Percentiles rank a stretch among this genome's conserved stretches.
phyloP scores from a whole-genome alignment of 2,797 vertebrate genomes.

The Notamacropus eugenii region DNA sequence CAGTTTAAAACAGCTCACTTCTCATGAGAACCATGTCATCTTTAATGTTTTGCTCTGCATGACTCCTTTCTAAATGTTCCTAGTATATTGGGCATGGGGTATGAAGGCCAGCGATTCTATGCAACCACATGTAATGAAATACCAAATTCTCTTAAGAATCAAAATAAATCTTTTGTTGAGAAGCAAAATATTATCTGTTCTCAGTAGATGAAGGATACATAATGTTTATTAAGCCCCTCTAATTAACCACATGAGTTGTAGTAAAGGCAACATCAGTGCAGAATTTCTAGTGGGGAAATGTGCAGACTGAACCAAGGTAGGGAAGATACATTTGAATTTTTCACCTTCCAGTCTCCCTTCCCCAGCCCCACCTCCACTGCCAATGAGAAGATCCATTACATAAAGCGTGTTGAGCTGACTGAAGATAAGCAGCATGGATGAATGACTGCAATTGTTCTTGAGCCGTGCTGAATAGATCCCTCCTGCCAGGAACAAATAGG shows the following conservation, averaged over 20 bases:
- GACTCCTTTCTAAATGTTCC: background rate
- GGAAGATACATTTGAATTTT: background rate
- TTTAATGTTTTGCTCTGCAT: background rate
- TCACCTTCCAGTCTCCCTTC: background rate
- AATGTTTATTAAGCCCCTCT: background rate
- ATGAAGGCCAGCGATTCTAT: background rate
- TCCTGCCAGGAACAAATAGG: constrained; percentile 55
- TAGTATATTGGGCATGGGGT: background rate
- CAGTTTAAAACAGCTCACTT: background rate
- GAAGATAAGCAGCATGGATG: constrained; percentile 11
- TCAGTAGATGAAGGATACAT: background rate
- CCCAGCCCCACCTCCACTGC: background rate
- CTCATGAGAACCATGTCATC: background rate
- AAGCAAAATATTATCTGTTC: background rate
- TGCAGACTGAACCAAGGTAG: background rate
- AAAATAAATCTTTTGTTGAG: background rate
- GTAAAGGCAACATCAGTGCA: background rate
- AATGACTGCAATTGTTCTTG: constrained; percentile 28
- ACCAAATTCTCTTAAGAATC: background rate
- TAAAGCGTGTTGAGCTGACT: background rate
- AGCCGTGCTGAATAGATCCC: background rate
- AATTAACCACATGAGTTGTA: background rate
- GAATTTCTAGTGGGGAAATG: background rate
- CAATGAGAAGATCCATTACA: background rate
- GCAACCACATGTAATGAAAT: background rate